Percentiles rank a stretch among this genome's conserved stretches.
phyloP scores from a whole-genome alignment of 2,113 vertebrate genomes.

The Xenopus laevis region DNA sequence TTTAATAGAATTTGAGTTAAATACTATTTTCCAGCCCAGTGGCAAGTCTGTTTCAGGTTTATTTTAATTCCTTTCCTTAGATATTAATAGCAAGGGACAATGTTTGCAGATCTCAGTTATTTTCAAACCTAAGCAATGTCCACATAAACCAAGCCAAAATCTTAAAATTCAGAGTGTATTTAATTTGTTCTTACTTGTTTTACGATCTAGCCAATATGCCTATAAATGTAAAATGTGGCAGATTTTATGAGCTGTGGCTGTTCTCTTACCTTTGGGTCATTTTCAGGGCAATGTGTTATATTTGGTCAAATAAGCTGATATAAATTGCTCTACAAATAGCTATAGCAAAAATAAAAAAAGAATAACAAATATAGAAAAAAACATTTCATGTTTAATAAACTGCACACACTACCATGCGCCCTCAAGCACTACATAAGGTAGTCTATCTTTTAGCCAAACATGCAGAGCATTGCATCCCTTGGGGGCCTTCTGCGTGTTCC shows the following conservation, averaged over 20 bases:
- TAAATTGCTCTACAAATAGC: too few relatives aligned
- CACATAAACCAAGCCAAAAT: too few relatives aligned
- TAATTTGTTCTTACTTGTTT: constrained; percentile 7
- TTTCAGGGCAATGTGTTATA: constrained; percentile 29
- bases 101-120: too few relatives aligned
- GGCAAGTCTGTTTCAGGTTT: too few relatives aligned
- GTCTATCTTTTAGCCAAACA: constrained; percentile 31
- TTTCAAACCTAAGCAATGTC: too few relatives aligned
- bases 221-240: constrained; percentile 28
- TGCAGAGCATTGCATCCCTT: constrained; percentile 33
- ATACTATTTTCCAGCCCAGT: too few relatives aligned
- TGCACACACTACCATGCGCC: neutral
- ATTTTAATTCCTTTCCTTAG: too few relatives aligned
- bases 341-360: neutral
- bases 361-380: too few relatives aligned
- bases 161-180: too few relatives aligned
- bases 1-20: too few relatives aligned
- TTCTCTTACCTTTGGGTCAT: constrained; percentile 37
- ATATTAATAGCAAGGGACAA: too few relatives aligned
- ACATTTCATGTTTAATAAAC: neutral
- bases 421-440: constrained; percentile 4
- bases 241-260: constrained; percentile 35
- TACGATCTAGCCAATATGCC: constrained; percentile 35
- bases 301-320: neutral
- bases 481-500: constrained; percentile 37